phyloP scores from a whole-genome alignment of 1,140 invertebrate genomes.

The Diachasma alloeum region DNA sequence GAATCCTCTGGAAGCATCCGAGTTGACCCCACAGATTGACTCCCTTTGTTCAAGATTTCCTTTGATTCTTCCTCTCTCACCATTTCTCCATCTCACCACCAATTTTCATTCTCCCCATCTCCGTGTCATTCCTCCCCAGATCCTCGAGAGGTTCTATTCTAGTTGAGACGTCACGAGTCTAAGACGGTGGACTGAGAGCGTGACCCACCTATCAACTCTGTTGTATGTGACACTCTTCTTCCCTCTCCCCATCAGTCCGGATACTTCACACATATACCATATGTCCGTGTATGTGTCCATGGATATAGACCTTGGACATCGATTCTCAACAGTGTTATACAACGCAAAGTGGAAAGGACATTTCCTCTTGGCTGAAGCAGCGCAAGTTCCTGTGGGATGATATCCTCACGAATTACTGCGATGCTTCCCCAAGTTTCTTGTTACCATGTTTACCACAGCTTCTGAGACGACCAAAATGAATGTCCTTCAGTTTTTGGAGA shows the following conservation, averaged over 20 bases:
- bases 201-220: conserved; percentile 23
- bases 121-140: background rate
- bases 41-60: too few species aligned
- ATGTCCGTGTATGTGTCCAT: background rate
- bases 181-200: background rate
- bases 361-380: background rate
- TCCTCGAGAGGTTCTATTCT: background rate
- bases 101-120: background rate
- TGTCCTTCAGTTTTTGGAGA: background rate
- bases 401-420: conserved; percentile 9
- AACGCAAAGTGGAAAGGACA: background rate
- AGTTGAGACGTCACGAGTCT: background rate
- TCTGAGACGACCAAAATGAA: background rate
- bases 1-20: too few species aligned
- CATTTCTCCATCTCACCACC: background rate
- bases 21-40: too few species aligned
- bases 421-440: conserved; percentile 21
- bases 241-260: background rate
- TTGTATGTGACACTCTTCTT: background rate
- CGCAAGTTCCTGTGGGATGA: conserved; percentile 11
- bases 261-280: background rate
- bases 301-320: background rate
- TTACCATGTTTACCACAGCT: background rate
- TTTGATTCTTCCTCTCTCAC: background rate
- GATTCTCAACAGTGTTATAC: background rate